Evolutionary conservation across 2,888 invertebrate species (phyloP).

Genomic region (Megalurothrips usitatus): DNA sequence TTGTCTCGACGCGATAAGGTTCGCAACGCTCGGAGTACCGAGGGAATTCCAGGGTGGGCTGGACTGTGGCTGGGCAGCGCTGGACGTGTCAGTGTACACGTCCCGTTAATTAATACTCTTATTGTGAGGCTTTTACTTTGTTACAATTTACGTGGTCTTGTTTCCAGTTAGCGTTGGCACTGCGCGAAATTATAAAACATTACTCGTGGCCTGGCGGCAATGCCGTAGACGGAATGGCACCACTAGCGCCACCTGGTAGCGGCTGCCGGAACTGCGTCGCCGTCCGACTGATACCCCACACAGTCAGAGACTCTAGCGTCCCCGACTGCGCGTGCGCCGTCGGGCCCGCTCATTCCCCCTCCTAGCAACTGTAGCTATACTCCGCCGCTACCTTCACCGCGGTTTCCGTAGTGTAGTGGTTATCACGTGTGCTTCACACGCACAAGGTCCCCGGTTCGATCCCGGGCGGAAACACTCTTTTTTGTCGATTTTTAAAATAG

Average conservation of each 20-base stretch:
- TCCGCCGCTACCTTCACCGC: neutral
- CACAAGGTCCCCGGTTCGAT: slow-evolving; percentile 25
- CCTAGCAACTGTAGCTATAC: neutral
- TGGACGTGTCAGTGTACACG: no score
- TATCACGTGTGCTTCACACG: slow-evolving; percentile 26
- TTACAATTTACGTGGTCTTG: no score
- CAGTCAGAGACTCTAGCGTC: neutral
- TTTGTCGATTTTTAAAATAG: slow-evolving; percentile 27
- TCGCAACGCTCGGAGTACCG: no score
- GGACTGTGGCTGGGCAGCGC: no score
- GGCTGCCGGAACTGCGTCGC: neutral
- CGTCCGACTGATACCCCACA: neutral
- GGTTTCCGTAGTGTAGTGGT: slow-evolving; percentile 22
- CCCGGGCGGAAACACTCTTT: slow-evolving; percentile 18
- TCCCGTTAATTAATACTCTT: no score
- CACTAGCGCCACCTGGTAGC: neutral
- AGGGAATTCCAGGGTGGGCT: no score
- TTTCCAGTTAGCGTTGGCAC: no score
- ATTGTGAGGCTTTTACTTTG: no score
- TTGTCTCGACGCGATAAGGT: no score
- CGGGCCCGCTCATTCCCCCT: neutral
- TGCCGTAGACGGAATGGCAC: no score
- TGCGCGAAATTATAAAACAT: no score
- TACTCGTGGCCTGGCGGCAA: no score
- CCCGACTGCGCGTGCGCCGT: neutral